Evolutionary conservation across 2,888 invertebrate genomes (phyloP), one percentile per base, ranked within the genome.

Genomic region (Noctua janthina): DNA sequence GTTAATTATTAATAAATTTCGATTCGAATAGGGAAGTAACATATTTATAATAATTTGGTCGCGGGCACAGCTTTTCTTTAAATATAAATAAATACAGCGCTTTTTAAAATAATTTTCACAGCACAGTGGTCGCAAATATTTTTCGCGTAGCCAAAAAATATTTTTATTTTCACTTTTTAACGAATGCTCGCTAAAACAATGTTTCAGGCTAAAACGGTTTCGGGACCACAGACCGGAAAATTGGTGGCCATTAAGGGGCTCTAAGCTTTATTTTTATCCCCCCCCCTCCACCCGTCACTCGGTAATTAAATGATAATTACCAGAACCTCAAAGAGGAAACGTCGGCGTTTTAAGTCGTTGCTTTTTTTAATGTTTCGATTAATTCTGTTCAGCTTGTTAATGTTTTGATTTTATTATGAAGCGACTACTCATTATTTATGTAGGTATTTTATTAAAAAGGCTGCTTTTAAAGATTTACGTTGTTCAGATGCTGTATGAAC

Each of bases 291-390:
- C 88, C 89, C 89, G 87, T 88, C 92, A 85, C 91, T 91, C 91
- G 94, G 96, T 95, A 96, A 96, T 96, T 96, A 96, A 96, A 96
- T 94, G 95, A 95, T 95, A 95, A 96, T 96, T 95, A 96, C 95
- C 92, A 89, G 91, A 93, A 92, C 94, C 93, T 90, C 90, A 85
- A 90, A 90, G 89, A 89, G 91, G 87, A 89, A 91, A 90, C 86
- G 85, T 89, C 87, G 87, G 87, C 43, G 59, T 85, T 87, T 91
- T 90, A 86, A 59, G n/a, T 87, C 87, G 84, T 87, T 90, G 87
- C 82, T 79, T 83, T 87, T 91, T 92, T 92, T 91, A 91, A 90
- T 89, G 89, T 84, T 74, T 54, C 82, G 64, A 85, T 82, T 82
- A 81, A 82, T 84, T 83, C 66, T 80, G 35, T 67, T 72, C 59